Evolutionary conservation across 2,888 invertebrate species (phyloP).

Genomic region (Alsophila aescularia): DNA sequence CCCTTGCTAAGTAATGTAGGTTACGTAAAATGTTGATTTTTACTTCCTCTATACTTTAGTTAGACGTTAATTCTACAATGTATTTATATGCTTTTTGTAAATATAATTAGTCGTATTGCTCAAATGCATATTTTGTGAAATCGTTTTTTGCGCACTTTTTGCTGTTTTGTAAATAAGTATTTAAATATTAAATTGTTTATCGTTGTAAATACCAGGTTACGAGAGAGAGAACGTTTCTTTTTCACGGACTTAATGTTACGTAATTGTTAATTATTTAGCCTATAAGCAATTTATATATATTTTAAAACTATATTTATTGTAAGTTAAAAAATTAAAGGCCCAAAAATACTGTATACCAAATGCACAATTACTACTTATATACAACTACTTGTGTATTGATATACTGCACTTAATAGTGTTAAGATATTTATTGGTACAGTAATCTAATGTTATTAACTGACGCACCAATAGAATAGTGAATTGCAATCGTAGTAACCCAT

Average conservation of each 20-base stretch:
- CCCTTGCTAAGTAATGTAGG: conserved; percentile 21
- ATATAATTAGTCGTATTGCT: conserved; percentile 81
- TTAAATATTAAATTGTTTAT: conserved; percentile 55
- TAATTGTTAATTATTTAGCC: conserved; percentile 36
- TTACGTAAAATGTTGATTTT: conserved; percentile 27
- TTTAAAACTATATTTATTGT: too few relatives aligned
- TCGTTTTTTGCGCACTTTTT: conserved; percentile 83
- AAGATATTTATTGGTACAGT: conserved; percentile 55
- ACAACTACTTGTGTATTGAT: conserved; percentile 62
- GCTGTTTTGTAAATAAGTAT: conserved; percentile 80
- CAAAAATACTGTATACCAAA: conserved; percentile 79
- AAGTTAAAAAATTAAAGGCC: conserved; percentile 74
- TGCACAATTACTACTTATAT: conserved; percentile 77
- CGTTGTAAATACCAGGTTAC: conserved; percentile 58
- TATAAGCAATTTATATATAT: conserved; percentile 51
- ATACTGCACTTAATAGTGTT: conserved; percentile 58
- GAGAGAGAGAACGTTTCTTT: conserved; percentile 65
- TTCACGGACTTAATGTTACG: conserved; percentile 40
- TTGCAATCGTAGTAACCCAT: conserved; percentile 54
- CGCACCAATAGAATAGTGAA: conserved; percentile 70
- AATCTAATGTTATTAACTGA: conserved; percentile 49
- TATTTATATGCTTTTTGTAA: conserved; percentile 75
- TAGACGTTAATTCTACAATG: conserved; percentile 40
- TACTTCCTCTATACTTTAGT: conserved; percentile 32
- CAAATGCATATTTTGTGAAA: conserved; percentile 84